Evolutionary conservation across 2,797 vertebrate genomes (phyloP), one percentile per base, ranked within the genome.

Genomic region (Girardinus metallicus): DNA sequence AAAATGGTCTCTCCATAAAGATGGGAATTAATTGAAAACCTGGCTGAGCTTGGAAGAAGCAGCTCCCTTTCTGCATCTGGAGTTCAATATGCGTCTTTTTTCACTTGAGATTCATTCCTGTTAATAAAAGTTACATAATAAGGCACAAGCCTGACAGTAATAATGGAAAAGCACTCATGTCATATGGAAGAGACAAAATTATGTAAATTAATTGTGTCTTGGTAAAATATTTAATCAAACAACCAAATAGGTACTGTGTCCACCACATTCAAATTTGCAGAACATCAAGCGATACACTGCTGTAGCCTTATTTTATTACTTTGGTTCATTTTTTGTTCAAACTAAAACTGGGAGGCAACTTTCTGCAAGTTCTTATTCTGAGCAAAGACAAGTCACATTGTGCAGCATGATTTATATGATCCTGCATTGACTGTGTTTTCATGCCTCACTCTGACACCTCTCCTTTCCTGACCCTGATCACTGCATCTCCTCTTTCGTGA

Each of bases 361-460:
- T 77, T 75, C 31, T 55, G 5, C 34, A 60, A 57, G 60, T 83
- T 81, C 81, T 62, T 18, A 73, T 31, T 68, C 39, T 41, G n/a
- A 46, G 36, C 34, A 7, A 66, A 83, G 16, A 5, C 26, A 0
- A 71, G 60, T 29, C 15, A 4, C 23, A 71, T 66, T 47, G 80
- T 76, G 77, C 76, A 73, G 74, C 60, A 80, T 76, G 51, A 74
- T 43, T 78, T 74, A 53, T 75, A 64, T 13, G 18, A 34, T 60
- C 66, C 39, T 68, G 47, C 51, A 36, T 21, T 21, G 3, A 46
- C 18, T 9, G 31, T 66, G 34, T 68, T 68, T 43, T 26, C 41
- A 55, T 55, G 10, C n/a, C 4, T 73, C 23, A 39, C 34, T 21
- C 57, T 23, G 13, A 68, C 70, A 43, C 72, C 41, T 80, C 62